Base-by-base conservation (phyloP, 2,113 vertebrate species). In the Rhineura floridana region DNA sequence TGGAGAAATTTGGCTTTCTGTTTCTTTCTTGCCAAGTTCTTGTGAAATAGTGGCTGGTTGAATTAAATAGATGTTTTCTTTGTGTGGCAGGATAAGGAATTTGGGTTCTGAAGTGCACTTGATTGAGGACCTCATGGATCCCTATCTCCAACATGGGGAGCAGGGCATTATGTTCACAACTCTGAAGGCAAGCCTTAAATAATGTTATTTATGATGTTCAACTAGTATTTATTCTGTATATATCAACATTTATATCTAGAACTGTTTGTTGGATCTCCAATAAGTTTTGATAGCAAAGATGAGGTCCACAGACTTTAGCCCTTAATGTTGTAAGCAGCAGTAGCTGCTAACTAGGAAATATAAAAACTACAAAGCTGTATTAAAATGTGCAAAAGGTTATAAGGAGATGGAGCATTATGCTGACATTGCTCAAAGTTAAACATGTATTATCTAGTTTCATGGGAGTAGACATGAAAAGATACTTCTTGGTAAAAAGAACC, bases 141-240 rank as follows among this genome's bases (percentile, higher is more conserved):
- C 98, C 1, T 99, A 98, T 83, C 96, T 99, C 28, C 99, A 99
- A 91, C 98, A 99, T 1, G 99, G 99, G 86, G 99, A 99, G 77
- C 98, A 99, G 67, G 99, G 98, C 59, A 99, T 99, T 95, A 99
- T 99, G 99, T 99, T 99, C 94, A 99, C 99, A 73, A 99, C 99
- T 4, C 94, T 99, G 50, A 99, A 99, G 97, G 99, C 98, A 91
- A 82, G 93, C 77, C 19, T 69, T 52, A 81, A n/a, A 50, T 76
- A 10, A 48, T 44, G 8, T 84, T 44, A 2, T 25, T 59, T 42
- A 84, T 13, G 25, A 13, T 81, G 28, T 33, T 67, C 28, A 33
- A 6, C 44, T 83, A 7, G 8, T 17, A 33, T 50, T 25, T 39
- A 13, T 65, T 33, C 23, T 65, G 23, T 50, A 69, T 83, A 2